Evolutionary conservation across 2,888 invertebrate genomes (phyloP).

Genomic region (Podotricha telesiphe): DNA sequence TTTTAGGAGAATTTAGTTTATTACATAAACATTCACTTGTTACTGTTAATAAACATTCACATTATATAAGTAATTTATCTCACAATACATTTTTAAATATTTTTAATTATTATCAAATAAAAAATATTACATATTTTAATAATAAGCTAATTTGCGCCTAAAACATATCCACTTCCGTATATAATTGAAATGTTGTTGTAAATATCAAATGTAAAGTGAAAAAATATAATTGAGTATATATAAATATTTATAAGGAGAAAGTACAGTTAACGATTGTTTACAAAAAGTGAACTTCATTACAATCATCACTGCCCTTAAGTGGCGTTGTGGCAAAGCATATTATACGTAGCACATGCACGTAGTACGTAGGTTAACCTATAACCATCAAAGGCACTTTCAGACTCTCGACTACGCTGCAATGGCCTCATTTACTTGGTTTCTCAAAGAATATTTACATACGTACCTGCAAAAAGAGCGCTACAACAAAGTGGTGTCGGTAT

Average conservation of each 20-base stretch:
- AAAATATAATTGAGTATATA: conserved; percentile 41
- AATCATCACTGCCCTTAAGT: conserved; percentile 47
- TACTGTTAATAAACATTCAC: too few species aligned
- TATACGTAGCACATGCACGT: neutral
- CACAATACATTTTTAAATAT: too few species aligned
- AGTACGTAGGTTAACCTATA: neutral
- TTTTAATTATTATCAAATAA: too few species aligned
- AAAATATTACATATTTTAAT: too few species aligned
- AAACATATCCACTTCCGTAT: conserved; percentile 16
- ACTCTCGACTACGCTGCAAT: too few species aligned
- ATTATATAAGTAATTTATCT: too few species aligned
- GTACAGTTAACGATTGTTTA: conserved; percentile 51
- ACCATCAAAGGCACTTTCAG: too few species aligned
- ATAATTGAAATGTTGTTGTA: conserved; percentile 10
- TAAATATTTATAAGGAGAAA: conserved; percentile 63
- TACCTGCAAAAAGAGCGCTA: neutral
- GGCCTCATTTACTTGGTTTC: neutral
- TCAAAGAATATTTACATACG: neutral
- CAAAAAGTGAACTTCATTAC: conserved; percentile 57
- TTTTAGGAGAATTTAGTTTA: too few species aligned
- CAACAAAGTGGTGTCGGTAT: conserved; percentile 5
- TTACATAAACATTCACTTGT: too few species aligned
- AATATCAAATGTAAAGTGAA: conserved; percentile 14
- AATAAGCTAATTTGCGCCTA: neutral
- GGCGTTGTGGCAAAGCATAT: conserved; percentile 65